Percentiles rank a stretch among this genome's conserved stretches.
phyloP scores from a whole-genome alignment of 1,140 invertebrate species.

The Lerema accius region DNA sequence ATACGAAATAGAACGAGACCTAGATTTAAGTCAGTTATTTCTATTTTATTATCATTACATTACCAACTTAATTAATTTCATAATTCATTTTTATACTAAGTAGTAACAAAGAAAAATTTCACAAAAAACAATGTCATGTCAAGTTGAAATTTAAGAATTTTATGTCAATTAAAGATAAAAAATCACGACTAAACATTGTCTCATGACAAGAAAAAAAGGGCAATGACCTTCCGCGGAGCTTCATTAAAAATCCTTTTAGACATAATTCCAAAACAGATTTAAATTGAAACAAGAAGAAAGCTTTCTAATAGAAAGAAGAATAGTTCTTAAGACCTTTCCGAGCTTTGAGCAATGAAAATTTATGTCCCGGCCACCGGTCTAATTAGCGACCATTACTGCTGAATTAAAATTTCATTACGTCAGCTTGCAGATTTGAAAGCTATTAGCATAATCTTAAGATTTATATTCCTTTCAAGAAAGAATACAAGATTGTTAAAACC shows the following conservation, averaged over 20 bases:
- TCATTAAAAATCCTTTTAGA: background rate
- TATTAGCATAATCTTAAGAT: slow-evolving; percentile 14
- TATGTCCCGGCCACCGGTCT: slow-evolving; percentile 9
- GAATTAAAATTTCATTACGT: slow-evolving; percentile 15
- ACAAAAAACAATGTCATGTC: no score
- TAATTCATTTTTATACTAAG: no score
- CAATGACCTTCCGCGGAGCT: background rate
- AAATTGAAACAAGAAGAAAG: slow-evolving; percentile 19
- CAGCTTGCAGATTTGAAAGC: slow-evolving; percentile 5
- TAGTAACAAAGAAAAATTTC: no score
- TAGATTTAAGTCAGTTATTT: no score
- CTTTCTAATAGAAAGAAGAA: slow-evolving; percentile 7
- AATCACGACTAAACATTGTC: no score
- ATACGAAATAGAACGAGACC: no score
- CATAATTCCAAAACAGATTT: background rate
- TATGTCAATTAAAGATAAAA: no score
- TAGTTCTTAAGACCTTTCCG: background rate
- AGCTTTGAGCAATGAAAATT: slow-evolving; percentile 22
- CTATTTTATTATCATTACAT: no score
- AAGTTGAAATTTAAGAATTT: no score
- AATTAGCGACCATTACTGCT: slow-evolving; percentile 17
- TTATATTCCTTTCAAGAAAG: slow-evolving; percentile 6
- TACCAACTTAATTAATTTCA: no score
- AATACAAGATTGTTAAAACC: background rate
- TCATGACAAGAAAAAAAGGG: background rate